A percentile compares a stretch with the other conserved stretches of the same genome.
Evolutionary conservation across 2,797 vertebrate genomes (phyloP).

Genomic region (Eremophila alpestris): DNA sequence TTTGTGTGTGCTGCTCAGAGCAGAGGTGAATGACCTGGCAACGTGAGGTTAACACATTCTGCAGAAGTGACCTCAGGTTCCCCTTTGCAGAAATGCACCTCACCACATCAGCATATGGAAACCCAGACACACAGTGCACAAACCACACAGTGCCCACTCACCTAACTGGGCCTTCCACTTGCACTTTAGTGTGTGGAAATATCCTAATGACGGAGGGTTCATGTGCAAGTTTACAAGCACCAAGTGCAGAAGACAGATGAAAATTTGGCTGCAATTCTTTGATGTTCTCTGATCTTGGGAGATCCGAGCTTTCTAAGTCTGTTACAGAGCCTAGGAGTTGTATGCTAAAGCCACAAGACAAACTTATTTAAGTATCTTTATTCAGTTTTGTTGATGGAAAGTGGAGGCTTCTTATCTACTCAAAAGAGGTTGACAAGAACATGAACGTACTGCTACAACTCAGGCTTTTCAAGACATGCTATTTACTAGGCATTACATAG

Average conservation of each 20-base stretch:
- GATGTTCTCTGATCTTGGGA: background rate
- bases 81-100: fast-evolving
- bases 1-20: background rate
- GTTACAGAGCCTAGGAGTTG: background rate
- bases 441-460: background rate
- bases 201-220: background rate
- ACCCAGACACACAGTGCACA: background rate
- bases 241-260: background rate
- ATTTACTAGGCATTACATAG: background rate
- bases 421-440: background rate
- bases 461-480: background rate
- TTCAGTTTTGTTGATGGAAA: background rate
- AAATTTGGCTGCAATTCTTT: background rate
- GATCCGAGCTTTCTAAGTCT: background rate
- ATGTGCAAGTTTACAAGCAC: background rate
- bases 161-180: background rate
- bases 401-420: background rate
- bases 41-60: background rate
- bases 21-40: fast-evolving
- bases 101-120: fast-evolving
- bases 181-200: background rate
- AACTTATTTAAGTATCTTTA: background rate
- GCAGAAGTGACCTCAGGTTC: background rate
- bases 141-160: background rate
- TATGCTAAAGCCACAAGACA: background rate